Evolutionary conservation across 1,140 invertebrate species (phyloP), one percentile per base, ranked within the genome.

Genomic region (Procambarus clarkii): DNA sequence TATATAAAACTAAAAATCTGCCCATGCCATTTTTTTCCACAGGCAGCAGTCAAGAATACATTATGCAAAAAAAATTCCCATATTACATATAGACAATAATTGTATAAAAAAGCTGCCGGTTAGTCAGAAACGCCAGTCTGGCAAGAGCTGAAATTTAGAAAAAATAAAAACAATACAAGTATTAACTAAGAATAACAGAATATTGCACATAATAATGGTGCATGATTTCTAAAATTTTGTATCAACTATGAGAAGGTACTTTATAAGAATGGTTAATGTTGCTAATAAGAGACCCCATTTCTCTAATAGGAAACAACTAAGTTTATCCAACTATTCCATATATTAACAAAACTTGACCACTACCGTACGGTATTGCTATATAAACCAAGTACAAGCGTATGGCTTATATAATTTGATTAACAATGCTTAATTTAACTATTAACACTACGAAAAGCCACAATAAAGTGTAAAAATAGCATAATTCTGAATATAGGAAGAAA

Each of bases 81-180:
- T 46, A 77, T 34, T 60, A 81, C 79, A 45, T 44, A 80, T 74
- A 83, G 60, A 69, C 58, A 83, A 54, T 34, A 93, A 50, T 44
- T 50, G 24, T 21, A 85, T 74, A 87, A 83, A 50, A 91, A 84
- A 77, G 90, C 90, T 91, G 90, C 90, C 90, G 78, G 90, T 91
- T 91, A 91, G 90, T 91, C 71, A 86, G 85, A 87, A 91, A 81
- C 71, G 78, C 90, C 90, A 86, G 71, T 89, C 69, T 60, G 84
- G 78, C 58, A 80, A 80, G 81, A 88, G 91, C 89, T 91, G 89
- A 89, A 93, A 92, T 50, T 8, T 54, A 64, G 77, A 88, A 81
- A 85, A 88, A 69, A 82, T 34, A 34, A 34, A 34, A 34, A 34
- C 34, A 34, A 34, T 34, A 34, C 34, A 34, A 60, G 45, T 54